These are phyloP conservation scores for Oreohelix idahoensis DNA, from an alignment of 1,140 invertebrate species.

Conservation along the genomic window DNA sequence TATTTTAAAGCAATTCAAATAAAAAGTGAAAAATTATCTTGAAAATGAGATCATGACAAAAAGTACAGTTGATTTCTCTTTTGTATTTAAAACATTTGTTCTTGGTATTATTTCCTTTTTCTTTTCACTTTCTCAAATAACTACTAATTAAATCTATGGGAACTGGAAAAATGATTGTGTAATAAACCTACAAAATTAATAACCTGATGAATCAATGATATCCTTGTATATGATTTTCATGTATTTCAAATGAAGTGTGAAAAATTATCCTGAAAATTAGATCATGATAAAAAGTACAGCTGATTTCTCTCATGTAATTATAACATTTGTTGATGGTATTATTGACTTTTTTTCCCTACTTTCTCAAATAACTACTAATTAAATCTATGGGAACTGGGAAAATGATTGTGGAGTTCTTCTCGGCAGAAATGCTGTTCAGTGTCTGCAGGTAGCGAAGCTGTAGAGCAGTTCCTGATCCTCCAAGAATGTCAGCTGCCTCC, in stretches of 20 bases:
- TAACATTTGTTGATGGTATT: neutral
- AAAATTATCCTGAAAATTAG: too few species aligned
- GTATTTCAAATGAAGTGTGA: too few species aligned
- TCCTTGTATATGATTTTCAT: too few species aligned
- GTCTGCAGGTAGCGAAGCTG: slow-evolving; percentile 78
- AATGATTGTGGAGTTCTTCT: slow-evolving; percentile 98
- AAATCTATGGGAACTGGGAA: slow-evolving; percentile 94
- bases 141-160: slow-evolving; percentile 88
- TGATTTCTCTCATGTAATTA: too few species aligned
- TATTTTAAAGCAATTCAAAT: too few species aligned
- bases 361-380: slow-evolving; percentile 73
- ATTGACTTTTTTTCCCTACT: neutral
- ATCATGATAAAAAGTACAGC: too few species aligned
- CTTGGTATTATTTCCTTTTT: neutral
- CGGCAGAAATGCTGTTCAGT: slow-evolving; percentile 93
- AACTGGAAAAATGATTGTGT: slow-evolving; percentile 92
- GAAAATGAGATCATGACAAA: too few species aligned
- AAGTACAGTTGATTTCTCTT: too few species aligned
- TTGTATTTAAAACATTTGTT: neutral
- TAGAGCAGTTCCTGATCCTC: slow-evolving; percentile 86
- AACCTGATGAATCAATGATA: too few species aligned
- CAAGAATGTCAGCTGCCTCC: slow-evolving; percentile 92
- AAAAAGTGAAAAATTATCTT: too few species aligned
- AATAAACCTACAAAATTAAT: too few species aligned
- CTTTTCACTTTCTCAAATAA: slow-evolving; percentile 45